Percentiles rank a stretch among this genome's conserved stretches.
phyloP scores from a whole-genome alignment of 1,140 invertebrate species.

The Rhopalosiphum maidis region DNA sequence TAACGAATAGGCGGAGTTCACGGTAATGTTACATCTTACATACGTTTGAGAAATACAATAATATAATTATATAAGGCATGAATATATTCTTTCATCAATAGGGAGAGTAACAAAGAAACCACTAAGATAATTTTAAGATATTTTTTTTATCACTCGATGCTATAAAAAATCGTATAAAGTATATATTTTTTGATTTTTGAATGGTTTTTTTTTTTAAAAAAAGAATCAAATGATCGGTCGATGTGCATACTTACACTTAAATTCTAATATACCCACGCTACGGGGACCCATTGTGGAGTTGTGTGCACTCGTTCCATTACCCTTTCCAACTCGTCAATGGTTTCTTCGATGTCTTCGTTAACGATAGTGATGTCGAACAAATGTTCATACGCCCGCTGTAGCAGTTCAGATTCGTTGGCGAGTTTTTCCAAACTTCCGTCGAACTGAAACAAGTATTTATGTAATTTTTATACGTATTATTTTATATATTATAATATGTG shows the following conservation, averaged over 20 bases:
- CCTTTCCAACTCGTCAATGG: constrained; percentile 88
- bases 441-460: constrained; percentile 70
- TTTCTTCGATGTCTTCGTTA: constrained; percentile 99
- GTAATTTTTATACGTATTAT: background rate
- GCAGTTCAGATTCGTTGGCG: constrained; percentile 92
- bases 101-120: too few species aligned
- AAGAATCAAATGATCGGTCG: background rate
- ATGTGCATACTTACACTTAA: constrained; percentile 29
- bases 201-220: background rate
- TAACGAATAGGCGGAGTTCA: background rate
- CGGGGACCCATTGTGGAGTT: constrained; percentile 93
- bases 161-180: background rate
- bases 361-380: constrained; percentile 98
- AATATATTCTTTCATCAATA: too few species aligned
- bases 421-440: constrained; percentile 95
- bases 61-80: too few species aligned
- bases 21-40: too few species aligned
- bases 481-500: background rate
- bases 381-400: constrained; percentile 95
- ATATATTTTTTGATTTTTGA: background rate
- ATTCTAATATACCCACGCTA: constrained; percentile 93
- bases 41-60: too few species aligned
- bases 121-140: background rate
- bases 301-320: constrained; percentile 89
- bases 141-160: background rate